phyloP scores from a whole-genome alignment of 2,797 vertebrate species.

The Darevskia mixta region DNA sequence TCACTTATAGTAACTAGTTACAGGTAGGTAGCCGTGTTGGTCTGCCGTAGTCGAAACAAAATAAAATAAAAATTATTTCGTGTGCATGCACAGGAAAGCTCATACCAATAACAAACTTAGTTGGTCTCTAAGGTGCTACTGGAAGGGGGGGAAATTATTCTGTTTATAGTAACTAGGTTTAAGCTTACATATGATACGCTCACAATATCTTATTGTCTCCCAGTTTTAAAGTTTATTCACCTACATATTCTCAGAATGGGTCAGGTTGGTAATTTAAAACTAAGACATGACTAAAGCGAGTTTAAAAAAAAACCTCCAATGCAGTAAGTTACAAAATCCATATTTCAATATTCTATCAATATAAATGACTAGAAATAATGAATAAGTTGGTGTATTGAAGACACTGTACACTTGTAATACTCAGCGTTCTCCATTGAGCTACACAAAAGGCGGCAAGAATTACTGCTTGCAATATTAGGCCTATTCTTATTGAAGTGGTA shows the following conservation, averaged over 20 bases:
- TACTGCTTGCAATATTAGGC: conserved; percentile 49
- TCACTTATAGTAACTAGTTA: background rate
- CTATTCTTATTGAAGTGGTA: conserved; percentile 59
- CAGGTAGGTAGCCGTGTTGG: too few relatives aligned
- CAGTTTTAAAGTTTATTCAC: background rate
- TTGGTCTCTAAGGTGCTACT: too few relatives aligned
- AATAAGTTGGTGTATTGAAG: background rate
- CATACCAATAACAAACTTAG: too few relatives aligned
- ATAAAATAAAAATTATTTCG: too few relatives aligned
- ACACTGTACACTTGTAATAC: conserved; percentile 44
- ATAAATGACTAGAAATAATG: conserved; percentile 20
- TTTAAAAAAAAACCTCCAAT: background rate
- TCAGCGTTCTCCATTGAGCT: conserved; percentile 30
- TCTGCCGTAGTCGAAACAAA: too few relatives aligned
- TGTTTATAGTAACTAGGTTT: background rate
- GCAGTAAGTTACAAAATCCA: conserved; percentile 10
- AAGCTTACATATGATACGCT: background rate
- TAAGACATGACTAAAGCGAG: background rate
- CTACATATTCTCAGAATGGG: background rate
- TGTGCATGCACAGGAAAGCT: too few relatives aligned
- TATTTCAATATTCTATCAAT: conserved; percentile 27
- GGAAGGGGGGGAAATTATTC: too few relatives aligned
- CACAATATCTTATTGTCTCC: too few relatives aligned
- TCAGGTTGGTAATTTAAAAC: background rate
- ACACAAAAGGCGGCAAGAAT: conserved; percentile 64